Evolutionary conservation across 2,113 vertebrate species (phyloP), one percentile per base, ranked within the genome.

Genomic region (Gopherus evgoodei): DNA sequence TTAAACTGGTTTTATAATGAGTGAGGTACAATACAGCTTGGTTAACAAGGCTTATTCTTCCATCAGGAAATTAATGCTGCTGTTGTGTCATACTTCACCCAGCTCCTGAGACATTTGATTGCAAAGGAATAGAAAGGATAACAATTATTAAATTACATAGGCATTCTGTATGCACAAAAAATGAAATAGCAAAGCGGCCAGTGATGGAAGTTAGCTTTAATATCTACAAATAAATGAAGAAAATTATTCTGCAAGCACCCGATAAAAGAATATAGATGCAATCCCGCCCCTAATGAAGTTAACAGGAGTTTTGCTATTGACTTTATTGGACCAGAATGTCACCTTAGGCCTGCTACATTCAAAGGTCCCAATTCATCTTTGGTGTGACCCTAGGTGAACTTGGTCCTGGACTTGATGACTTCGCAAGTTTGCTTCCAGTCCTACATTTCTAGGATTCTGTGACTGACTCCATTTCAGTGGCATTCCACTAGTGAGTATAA

Each of bases 241-340:
- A 65, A 76, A 2, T 29, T 13, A 53, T 85, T 94, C 54, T 57
- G 82, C 38, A 81, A 82, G 5, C 62, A 3, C n/a, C 11, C 0
- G 50, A 86, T 17, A 35, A 35, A n/a, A 65, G 62, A 62, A 31
- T 31, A 69, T 11, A 49, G n/a, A 44, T 31, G 52, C 69, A 83
- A 86, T n/a, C 72, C 38, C 44, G 22, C n/a, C 38, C 38, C 21
- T 42, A 22, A 44, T 1, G 0, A 44, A 57, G 42, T 50, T 35
- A 1, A 29, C 2, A 47, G 31, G 0, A 72, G 16, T 1, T 5
- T 12, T 79, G 31, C 19, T 44, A 44, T 0, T 7, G 27, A 56
- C 50, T 56, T 84, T 2, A 83, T 0, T 14, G 53, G 1, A 5
- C 47, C 11, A 69, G 56, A 50, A 85, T 81, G 62, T 38, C n/a